phyloP scores from a whole-genome alignment of 2,888 invertebrate genomes.

The Quadriops clusia region DNA sequence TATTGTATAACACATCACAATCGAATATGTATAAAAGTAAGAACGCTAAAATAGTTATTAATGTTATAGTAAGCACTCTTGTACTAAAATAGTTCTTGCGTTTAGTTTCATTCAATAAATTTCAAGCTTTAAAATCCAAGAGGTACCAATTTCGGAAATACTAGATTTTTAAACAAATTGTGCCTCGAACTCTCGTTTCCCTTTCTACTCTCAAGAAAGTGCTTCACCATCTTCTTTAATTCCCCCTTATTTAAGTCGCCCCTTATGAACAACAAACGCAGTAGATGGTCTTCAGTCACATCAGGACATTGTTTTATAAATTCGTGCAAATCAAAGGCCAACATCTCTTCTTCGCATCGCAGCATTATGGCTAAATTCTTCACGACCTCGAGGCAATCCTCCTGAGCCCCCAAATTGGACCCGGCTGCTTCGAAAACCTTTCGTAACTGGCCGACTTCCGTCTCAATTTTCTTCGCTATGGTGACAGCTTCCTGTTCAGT shows the following conservation, averaged over 20 bases:
- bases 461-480: constrained; percentile 74
- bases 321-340: constrained; percentile 81
- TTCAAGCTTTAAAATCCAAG: too few species aligned
- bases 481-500: constrained; percentile 73
- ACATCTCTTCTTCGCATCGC: constrained; percentile 86
- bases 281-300: constrained; percentile 77
- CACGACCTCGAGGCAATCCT: constrained; percentile 70
- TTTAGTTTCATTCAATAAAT: too few species aligned
- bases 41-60: too few species aligned
- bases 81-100: too few species aligned
- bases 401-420: constrained; percentile 45
- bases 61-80: too few species aligned
- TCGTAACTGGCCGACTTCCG: constrained; percentile 74
- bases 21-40: too few species aligned
- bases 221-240: constrained; percentile 66
- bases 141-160: too few species aligned
- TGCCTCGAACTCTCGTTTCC: too few species aligned
- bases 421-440: constrained; percentile 68
- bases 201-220: too few species aligned
- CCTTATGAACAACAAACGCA: constrained; percentile 68
- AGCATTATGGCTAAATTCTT: constrained; percentile 78
- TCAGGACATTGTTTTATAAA: constrained; percentile 81
- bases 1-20: too few species aligned
- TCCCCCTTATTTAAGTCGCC: constrained; percentile 80
- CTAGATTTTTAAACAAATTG: too few species aligned